These are phyloP conservation scores for Coracopsis vasa DNA, from an alignment of 2,113 vertebrate species.

Conservation along the genomic window DNA sequence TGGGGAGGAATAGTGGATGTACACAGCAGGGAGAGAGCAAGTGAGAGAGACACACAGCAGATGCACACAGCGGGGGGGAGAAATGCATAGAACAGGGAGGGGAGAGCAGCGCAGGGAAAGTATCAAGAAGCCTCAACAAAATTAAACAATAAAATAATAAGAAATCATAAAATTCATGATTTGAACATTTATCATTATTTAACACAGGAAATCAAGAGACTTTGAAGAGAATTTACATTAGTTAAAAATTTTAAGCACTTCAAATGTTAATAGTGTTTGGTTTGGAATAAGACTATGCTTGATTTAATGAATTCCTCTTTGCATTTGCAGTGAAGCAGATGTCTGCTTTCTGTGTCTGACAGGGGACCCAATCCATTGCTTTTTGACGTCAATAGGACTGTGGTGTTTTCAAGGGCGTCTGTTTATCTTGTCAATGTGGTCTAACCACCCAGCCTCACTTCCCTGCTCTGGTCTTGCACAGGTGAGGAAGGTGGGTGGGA, in stretches of 20 bases:
- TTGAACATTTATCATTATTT: conserved; percentile 19
- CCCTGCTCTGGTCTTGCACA: background rate
- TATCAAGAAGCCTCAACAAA: background rate
- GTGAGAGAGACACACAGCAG: conserved; percentile 62
- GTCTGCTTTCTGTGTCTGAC: conserved; percentile 48
- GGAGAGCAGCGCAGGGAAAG: background rate
- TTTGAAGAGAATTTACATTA: background rate
- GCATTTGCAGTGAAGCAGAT: conserved; percentile 37
- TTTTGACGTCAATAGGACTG: conserved; percentile 13
- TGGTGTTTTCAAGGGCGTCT: background rate
- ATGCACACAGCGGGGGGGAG: conserved; percentile 61
- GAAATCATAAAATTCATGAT: background rate
- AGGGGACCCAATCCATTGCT: conserved; percentile 22
- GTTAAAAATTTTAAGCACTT: conserved; percentile 19
- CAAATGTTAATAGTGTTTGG: conserved; percentile 17
- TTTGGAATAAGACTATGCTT: conserved; percentile 50
- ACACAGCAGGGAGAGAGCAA: conserved; percentile 47
- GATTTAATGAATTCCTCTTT: conserved; percentile 51
- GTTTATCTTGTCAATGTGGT: conserved; percentile 10
- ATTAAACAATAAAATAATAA: conserved; percentile 18
- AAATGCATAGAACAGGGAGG: conserved; percentile 21
- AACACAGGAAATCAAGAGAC: conserved; percentile 6
- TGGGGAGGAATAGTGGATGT: conserved; percentile 56
- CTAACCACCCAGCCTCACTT: background rate
- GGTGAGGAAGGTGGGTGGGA: background rate